Base-by-base conservation (phyloP, 2,888 invertebrate genomes). In the Colostygia pectinataria region DNA sequence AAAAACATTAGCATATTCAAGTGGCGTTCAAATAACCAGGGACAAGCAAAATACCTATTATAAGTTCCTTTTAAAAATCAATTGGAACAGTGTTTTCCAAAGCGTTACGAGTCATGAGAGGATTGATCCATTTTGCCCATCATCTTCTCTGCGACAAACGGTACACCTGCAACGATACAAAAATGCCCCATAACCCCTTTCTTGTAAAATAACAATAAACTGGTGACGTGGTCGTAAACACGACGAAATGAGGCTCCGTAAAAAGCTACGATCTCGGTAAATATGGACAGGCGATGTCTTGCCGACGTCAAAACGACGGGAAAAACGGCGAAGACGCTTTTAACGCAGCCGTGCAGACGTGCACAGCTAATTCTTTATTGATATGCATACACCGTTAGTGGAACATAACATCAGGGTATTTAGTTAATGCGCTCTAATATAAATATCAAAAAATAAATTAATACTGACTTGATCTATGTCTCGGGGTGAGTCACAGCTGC, bases 261-360 rank as follows among this genome's bases (percentile, higher is more conserved):
- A 89, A 90, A 90, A 81, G 77, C 71, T 80, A 90, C 78, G 86
- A 80, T 62, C 72, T 63, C 77, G 59, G 80, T 89, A 89, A 90
- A 90, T 80, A 86, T 77, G 77, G 84, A 81, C 85, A 78, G 75
- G 73, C 80, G 71, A 83, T 82, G 83, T 79, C 80, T 78, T 72
- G 58, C 60, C 65, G 71, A 58, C 66, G 65, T 63, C 65, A 64
- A 66, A 74, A 68, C 63, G 68, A 65, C 65, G 61, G 62, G 65
- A 68, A 74, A 76, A 74, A 69, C 61, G 63, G 68, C 64, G 53
- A 69, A 74, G 71, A 71, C 53, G 66, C 72, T 72, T 72, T 71
- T 69, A 74, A 65, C 65, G 53, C 38, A 42, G 55, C 55, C 52
- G 40, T 54, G 57, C 63, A 61, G 61, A 68, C 58, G 63, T 65